phyloP scores from a whole-genome alignment of 2,113 vertebrate genomes.

The Ailuropoda melanoleuca region DNA sequence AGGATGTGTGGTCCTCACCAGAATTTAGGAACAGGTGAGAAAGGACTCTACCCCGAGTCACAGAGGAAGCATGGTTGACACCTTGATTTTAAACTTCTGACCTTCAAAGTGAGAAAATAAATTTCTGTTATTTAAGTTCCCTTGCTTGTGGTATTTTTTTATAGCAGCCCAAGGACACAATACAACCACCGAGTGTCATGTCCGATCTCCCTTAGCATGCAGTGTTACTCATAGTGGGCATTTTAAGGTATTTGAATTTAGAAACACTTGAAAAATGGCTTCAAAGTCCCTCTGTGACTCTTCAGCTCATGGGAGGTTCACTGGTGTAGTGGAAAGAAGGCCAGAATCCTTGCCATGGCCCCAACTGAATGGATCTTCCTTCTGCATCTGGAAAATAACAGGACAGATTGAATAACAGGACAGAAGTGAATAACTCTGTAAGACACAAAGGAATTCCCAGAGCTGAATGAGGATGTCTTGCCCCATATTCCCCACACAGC shows the following conservation, averaged over 20 bases:
- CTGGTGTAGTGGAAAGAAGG: background rate
- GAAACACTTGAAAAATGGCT: background rate
- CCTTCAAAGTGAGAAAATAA: background rate
- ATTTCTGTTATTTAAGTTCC: background rate
- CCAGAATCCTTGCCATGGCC: background rate
- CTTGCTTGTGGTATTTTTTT: background rate
- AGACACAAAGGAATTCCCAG: background rate
- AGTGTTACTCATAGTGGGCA: background rate
- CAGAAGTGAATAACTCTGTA: background rate
- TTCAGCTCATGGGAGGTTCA: background rate
- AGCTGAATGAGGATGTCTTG: background rate
- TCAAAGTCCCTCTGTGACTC: background rate
- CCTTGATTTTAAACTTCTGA: background rate
- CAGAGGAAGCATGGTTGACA: background rate
- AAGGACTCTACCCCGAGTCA: background rate
- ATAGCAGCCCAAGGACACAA: background rate
- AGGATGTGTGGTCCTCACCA: background rate
- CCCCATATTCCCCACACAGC: background rate
- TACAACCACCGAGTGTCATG: background rate
- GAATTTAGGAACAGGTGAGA: background rate
- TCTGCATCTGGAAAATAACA: background rate
- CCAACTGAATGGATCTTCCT: background rate
- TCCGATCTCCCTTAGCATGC: too few relatives aligned
- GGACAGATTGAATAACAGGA: background rate
- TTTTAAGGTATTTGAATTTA: background rate